Percentiles rank a stretch among this genome's conserved stretches.
phyloP scores from a whole-genome alignment of 2,888 invertebrate genomes.

The Parnassius mnemosyne region DNA sequence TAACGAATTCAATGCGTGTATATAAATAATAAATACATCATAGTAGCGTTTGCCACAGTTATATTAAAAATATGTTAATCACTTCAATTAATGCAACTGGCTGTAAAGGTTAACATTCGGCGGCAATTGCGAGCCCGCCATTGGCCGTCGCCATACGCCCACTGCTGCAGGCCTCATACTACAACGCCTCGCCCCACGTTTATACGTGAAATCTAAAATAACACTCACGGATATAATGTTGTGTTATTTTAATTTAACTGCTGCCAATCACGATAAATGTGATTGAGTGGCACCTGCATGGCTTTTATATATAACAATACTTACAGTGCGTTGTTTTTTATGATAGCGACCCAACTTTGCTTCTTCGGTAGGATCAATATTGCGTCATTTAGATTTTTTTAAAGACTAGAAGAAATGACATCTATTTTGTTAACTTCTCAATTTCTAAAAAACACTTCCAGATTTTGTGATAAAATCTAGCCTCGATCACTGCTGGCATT shows the following conservation, averaged over 20 bases:
- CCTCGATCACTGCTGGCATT: too few relatives aligned
- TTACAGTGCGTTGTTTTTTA: too few relatives aligned
- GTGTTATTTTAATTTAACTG: constrained; percentile 16
- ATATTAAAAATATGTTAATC: constrained; percentile 67
- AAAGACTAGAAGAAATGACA: too few relatives aligned
- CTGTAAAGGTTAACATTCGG: constrained; percentile 54
- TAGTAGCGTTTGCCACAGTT: constrained; percentile 41
- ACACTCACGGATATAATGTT: constrained; percentile 30
- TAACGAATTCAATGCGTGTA: too few relatives aligned
- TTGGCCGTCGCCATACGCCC: constrained; percentile 56
- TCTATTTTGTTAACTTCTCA: too few relatives aligned
- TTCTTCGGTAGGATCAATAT: too few relatives aligned
- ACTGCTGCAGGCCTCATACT: constrained; percentile 61
- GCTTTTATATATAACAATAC: too few relatives aligned
- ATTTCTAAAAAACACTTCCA: too few relatives aligned
- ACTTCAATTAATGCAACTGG: constrained; percentile 55
- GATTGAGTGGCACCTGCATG: constrained; percentile 13
- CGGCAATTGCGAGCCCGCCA: constrained; percentile 41
- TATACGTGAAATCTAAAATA: constrained; percentile 67
- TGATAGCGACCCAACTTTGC: too few relatives aligned
- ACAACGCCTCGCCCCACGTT: constrained; percentile 48
- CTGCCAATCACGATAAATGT: constrained; percentile 26
- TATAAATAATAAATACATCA: constrained; percentile 26
- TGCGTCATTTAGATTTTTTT: too few relatives aligned
- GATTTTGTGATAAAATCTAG: too few relatives aligned